Conservation (phyloP, 2,797 vertebrate species). For the Darevskia mixta region DNA sequence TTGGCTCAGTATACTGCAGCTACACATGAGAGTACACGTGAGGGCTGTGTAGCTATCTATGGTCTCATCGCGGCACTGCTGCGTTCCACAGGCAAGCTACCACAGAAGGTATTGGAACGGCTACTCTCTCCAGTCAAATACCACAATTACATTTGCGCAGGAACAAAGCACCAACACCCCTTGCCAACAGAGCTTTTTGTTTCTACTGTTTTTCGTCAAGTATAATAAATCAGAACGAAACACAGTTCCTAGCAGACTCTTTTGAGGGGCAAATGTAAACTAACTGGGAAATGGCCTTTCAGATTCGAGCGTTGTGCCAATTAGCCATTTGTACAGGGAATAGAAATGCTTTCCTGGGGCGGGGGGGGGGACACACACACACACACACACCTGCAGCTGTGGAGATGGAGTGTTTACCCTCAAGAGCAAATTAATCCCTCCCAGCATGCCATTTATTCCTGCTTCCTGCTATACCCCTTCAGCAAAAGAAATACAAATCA, state of each 20-base stretch:
- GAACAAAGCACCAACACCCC: conserved; percentile 56
- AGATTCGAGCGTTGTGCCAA: conserved; percentile 44
- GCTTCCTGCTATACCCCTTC: conserved; percentile 28
- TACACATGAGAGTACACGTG: neutral
- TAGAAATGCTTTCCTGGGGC: conserved; percentile 50
- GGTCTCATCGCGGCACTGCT: neutral
- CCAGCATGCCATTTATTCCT: conserved; percentile 35
- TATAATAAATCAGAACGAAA: conserved; percentile 70
- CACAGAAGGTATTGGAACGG: conserved; percentile 28
- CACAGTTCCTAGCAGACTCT: conserved; percentile 56
- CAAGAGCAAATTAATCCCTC: conserved; percentile 62
- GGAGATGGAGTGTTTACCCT: conserved; percentile 23
- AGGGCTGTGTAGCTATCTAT: conserved; percentile 6
- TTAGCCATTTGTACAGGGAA: conserved; percentile 61
- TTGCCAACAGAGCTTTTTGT: conserved; percentile 63
- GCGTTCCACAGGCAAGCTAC: conserved; percentile 36
- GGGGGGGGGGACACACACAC: neutral
- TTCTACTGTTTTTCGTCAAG: conserved; percentile 62
- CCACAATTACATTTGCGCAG: conserved; percentile 48
- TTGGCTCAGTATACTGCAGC: conserved; percentile 23
- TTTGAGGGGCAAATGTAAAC: conserved; percentile 66
- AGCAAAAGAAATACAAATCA: conserved; percentile 34
- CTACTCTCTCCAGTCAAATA: conserved; percentile 57
- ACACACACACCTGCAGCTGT: conserved; percentile 27
- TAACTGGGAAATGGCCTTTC: conserved; percentile 39